Base-by-base conservation (phyloP, 2,113 vertebrate species). In the Guaruba guarouba region DNA sequence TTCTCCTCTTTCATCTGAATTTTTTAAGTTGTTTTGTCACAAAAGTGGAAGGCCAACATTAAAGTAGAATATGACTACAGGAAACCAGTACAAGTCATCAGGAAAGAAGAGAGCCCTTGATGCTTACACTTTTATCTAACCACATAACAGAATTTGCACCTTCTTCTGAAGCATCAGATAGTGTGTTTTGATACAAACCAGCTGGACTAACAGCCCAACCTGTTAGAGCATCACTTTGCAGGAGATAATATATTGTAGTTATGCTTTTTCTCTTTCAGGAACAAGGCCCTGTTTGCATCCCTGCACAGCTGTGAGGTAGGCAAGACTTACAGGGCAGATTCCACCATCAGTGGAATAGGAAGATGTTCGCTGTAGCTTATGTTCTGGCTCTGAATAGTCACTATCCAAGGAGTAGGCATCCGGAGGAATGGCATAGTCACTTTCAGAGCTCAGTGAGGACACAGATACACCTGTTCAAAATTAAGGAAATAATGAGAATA, bases 361-460 rank as follows among this genome's bases (percentile, higher is more conserved):
- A n/a, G 98, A 99, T 31, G 99, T 99, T 33, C 98, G 92, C 90
- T 99, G 98, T 28, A 99, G 98, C 95, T 99, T 99, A 63, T 99
- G 98, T 37, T 99, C 99, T 8, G 99, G 99, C 90, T 99, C 99
- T 15, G 98, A 99, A 96, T 98, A 98, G 95, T 99, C 98, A 35
- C 98, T 98, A 98, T 99, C 98, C 97, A 99, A 93, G 51, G 98
- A 99, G 87, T 95, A 99, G 79, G 99, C 99, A 52, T 99, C 99
- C 13, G 99, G 99, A 48, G 99, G 99, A 68, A 99, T 98, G 87
- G 99, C 99, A 62, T 99, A 99, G 93, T 99, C 99, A 74, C 99
- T 98, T 95, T 99, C 99, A 0, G 99, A 99, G 97, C 99, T 99
- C 91, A 99, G 91, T 9, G 99, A 99, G n/a, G 99, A 99, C 98